phyloP scores from a whole-genome alignment of 2,888 invertebrate genomes.

The Atrina japonica region DNA sequence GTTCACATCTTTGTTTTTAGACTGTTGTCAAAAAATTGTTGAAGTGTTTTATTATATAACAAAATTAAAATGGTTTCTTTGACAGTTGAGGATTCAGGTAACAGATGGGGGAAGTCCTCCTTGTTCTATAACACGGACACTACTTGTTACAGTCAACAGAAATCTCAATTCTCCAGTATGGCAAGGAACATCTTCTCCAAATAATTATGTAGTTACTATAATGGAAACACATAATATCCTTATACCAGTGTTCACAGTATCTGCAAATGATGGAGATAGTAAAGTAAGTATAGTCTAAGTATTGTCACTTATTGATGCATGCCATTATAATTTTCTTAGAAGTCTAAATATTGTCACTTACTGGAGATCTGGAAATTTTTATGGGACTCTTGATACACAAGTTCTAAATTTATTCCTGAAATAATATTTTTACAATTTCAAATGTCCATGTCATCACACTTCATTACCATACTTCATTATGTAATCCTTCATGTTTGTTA shows the following conservation, averaged over 20 bases:
- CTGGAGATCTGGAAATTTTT: too few relatives aligned
- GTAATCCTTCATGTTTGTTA: too few relatives aligned
- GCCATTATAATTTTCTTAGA: too few relatives aligned
- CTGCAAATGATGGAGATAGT: constrained; percentile 59
- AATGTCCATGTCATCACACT: too few relatives aligned
- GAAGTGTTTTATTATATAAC: background rate
- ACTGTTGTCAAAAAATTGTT: too few relatives aligned
- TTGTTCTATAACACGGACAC: constrained; percentile 44
- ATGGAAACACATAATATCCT: constrained; percentile 62
- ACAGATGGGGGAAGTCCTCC: constrained; percentile 72
- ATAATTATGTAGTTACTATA: constrained; percentile 57
- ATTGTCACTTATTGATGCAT: background rate
- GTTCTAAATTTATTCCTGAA: too few relatives aligned
- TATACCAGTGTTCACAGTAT: constrained; percentile 52
- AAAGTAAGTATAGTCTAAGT: constrained; percentile 42
- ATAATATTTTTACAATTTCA: too few relatives aligned
- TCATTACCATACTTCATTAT: too few relatives aligned
- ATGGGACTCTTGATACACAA: too few relatives aligned
- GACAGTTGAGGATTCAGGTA: constrained; percentile 71
- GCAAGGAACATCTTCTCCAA: constrained; percentile 41
- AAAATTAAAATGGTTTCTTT: constrained; percentile 4
- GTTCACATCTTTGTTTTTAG: too few relatives aligned
- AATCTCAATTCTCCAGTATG: constrained; percentile 65
- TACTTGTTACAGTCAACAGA: constrained; percentile 54
- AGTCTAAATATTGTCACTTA: too few relatives aligned